Evolutionary conservation across 2,797 vertebrate species (phyloP), one percentile per base, ranked within the genome.

Genomic region (Danio kyathit): DNA sequence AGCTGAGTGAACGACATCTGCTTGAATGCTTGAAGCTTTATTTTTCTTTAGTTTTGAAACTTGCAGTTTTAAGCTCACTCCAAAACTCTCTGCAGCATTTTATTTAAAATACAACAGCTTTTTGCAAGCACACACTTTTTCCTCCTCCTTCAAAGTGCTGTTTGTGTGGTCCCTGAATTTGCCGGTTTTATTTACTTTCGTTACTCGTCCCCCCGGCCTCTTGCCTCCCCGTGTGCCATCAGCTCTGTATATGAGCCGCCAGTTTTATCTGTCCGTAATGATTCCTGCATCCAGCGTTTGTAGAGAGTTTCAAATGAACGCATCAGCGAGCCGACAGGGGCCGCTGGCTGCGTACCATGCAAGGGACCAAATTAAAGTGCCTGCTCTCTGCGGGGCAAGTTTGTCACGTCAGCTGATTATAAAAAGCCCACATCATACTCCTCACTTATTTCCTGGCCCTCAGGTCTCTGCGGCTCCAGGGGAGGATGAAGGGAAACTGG

Each of bases 371-470:
- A 84, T 84, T 83, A 84, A 82, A 48, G 84, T 66, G 81, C 71
- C 82, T 76, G 83, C 80, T 83, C 79, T 89, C 74, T 85, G 86
- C 76, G 71, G 61, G 80, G 84, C 63, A 85, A 85, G 87, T 87
- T 89, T 89, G 86, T 89, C 85, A 56, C 84, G 84, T 84, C 48
- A 59, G 86, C 67, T 88, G 81, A 86, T 88, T 87, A 84, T 83
- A 63, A 84, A 84, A 82, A 76, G 51, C 79, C 59, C 76, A 74
- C 69, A 71, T 85, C 84, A 83, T 85, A 70, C 61, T 78, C 74
- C 74, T 83, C 44, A 21, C 74, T 81, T 83, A 63, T 61, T 76
- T 64, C 49, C 78, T 70, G 81, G 74, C 46, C 74, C 57, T 61
- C 41, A 52, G 54, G 38, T 75, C 79, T 51, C 44, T 54, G 9